A percentile compares a stretch with the other conserved stretches of the same genome.
These are phyloP conservation scores for Heliornis fulica DNA, from an alignment of 2,113 vertebrate genomes.

Conservation along the genomic window DNA sequence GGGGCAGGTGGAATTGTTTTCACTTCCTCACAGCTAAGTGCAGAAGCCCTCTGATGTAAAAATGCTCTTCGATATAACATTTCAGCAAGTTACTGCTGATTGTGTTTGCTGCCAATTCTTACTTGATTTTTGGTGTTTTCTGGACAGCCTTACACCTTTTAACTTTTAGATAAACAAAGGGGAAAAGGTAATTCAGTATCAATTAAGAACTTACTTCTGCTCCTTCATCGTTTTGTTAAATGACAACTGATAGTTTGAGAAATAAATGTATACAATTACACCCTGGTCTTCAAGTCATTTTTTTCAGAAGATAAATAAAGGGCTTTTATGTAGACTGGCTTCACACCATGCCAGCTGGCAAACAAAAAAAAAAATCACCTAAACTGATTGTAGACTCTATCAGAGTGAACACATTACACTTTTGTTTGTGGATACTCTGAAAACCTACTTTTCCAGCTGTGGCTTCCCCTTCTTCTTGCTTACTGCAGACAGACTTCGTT, in stretches of 20 bases:
- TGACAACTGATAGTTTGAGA: neutral
- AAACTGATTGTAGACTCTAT: neutral
- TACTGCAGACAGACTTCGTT: slow-evolving; percentile 65
- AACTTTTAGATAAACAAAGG: neutral
- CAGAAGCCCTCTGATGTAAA: neutral
- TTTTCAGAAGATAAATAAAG: neutral
- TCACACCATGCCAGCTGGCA: neutral
- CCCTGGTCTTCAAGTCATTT: neutral
- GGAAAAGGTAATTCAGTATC: neutral
- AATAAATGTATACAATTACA: neutral
- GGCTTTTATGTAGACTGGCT: neutral
- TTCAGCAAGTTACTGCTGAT: neutral
- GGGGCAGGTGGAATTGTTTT: neutral
- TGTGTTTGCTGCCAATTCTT: neutral
- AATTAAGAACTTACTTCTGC: neutral
- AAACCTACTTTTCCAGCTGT: slow-evolving; percentile 79
- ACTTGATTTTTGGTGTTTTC: neutral
- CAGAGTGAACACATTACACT: neutral
- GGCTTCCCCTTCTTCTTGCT: slow-evolving; percentile 80
- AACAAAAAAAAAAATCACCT: no score
- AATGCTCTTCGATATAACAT: neutral
- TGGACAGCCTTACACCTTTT: neutral
- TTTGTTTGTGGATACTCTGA: neutral
- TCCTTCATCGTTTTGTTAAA: neutral
- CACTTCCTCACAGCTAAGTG: neutral